These are phyloP conservation scores for Myoxocephalus aenaeus DNA, from an alignment of 2,797 vertebrate genomes.

Conservation along the genomic window DNA sequence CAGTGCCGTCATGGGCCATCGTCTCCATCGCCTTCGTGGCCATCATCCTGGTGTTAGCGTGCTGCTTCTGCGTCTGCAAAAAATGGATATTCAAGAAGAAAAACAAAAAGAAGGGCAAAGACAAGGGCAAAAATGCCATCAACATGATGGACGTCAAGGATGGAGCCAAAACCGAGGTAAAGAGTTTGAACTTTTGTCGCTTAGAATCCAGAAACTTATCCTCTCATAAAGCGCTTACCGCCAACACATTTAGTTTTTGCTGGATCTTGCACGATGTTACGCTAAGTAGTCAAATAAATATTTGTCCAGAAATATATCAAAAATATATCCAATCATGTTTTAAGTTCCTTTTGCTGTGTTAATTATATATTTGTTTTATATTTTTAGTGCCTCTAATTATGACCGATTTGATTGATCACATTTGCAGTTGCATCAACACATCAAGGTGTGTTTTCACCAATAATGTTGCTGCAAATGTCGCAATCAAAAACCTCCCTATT, in stretches of 20 bases:
- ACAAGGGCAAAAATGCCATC: constrained; percentile 99
- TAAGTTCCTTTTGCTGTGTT: not conserved
- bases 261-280: not conserved
- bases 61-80: constrained; percentile 99
- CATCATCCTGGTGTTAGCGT: constrained; percentile 95
- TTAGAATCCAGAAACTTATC: not conserved
- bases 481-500: constrained; percentile 1
- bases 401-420: constrained; percentile 17
- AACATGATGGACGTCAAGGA: constrained; percentile 99
- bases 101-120: constrained; percentile 99
- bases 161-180: constrained; percentile 98
- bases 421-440: constrained; percentile 16
- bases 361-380: not conserved
- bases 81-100: constrained; percentile 99
- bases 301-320: not conserved
- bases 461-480: constrained; percentile 15
- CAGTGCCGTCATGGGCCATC: constrained; percentile 99
- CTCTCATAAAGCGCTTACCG: not conserved
- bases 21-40: constrained; percentile 98
- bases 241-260: not conserved
- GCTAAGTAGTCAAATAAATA: not conserved
- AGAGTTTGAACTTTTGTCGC: constrained; percentile 51
- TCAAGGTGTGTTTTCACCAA: constrained; percentile 1
- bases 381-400: not conserved
- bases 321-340: constrained; percentile 11